Conservation (phyloP, 2,113 vertebrate genomes). For the Orthochromis indermauri region DNA sequence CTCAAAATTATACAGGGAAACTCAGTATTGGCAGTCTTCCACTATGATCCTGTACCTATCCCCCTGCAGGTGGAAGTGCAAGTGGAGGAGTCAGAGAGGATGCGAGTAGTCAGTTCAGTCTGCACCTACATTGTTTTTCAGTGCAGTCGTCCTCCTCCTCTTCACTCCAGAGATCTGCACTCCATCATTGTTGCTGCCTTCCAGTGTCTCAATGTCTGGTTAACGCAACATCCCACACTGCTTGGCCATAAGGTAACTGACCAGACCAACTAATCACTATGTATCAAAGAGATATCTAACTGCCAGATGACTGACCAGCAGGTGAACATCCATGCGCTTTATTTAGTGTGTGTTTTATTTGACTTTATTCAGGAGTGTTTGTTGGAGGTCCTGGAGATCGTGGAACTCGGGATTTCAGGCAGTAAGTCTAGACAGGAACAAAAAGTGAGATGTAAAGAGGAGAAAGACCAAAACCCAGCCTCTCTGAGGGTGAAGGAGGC, state of each 20-base stretch:
- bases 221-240: conserved; percentile 84
- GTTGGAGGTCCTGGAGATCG: conserved; percentile 88
- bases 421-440: conserved; percentile 86
- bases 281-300: background rate
- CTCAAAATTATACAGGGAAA: background rate
- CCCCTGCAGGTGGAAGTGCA: conserved; percentile 74
- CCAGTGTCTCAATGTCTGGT: conserved; percentile 89
- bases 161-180: conserved; percentile 90
- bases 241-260: conserved; percentile 82
- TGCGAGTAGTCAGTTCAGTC: conserved; percentile 78
- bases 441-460: conserved; percentile 84
- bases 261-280: conserved; percentile 9
- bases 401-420: conserved; percentile 91
- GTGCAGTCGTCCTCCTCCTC: conserved; percentile 86
- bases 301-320: background rate
- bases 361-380: conserved; percentile 79
- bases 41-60: background rate
- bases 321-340: fast-evolving
- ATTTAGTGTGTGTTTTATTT: background rate
- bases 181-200: conserved; percentile 95
- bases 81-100: conserved; percentile 75
- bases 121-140: conserved; percentile 88
- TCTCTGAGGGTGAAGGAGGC: conserved; percentile 95
- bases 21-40: background rate
- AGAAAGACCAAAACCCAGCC: conserved; percentile 88